phyloP scores from a whole-genome alignment of 1,140 invertebrate species.

The Microplitis mediator region DNA sequence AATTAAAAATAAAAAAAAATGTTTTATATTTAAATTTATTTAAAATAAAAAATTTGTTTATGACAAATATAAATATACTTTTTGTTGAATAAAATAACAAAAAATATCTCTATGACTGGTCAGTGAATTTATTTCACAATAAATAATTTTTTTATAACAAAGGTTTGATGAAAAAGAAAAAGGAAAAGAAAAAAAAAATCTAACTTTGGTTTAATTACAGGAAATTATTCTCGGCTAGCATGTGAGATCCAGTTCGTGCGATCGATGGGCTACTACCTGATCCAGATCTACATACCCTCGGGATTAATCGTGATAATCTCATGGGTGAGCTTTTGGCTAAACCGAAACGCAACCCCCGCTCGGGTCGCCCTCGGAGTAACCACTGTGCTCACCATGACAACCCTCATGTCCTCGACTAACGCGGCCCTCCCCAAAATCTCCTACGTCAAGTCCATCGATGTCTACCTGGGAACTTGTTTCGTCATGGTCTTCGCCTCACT shows the following conservation, averaged over 20 bases:
- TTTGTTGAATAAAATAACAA: not conserved
- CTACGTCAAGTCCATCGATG: constrained; percentile 98
- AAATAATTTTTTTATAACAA: constrained; percentile 8
- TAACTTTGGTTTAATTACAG: constrained; percentile 62
- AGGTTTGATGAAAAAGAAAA: not conserved
- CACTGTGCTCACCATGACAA: constrained; percentile 98
- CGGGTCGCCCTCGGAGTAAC: constrained; percentile 95
- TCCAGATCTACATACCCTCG: constrained; percentile 99
- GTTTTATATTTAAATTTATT: too few species aligned
- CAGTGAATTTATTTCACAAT: constrained; percentile 14
- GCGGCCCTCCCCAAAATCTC: constrained; percentile 97
- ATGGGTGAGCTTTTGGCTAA: constrained; percentile 96
- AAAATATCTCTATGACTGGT: constrained; percentile 18
- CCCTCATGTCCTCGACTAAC: constrained; percentile 98
- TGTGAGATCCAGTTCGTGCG: constrained; percentile 98
- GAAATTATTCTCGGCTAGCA: constrained; percentile 96
- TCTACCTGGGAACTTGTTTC: constrained; percentile 97
- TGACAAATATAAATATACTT: not conserved
- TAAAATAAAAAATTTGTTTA: not conserved
- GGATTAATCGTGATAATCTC: constrained; percentile 98
- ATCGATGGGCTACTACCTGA: constrained; percentile 98
- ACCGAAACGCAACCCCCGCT: constrained; percentile 95
- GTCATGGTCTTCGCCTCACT: constrained; percentile 96
- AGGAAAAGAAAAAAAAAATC: constrained; percentile 9
- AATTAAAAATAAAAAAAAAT: too few species aligned